A percentile compares a stretch with the other conserved stretches of the same genome.
Evolutionary conservation across 2,888 invertebrate genomes (phyloP).

Genomic region (Drosophila mettleri): DNA sequence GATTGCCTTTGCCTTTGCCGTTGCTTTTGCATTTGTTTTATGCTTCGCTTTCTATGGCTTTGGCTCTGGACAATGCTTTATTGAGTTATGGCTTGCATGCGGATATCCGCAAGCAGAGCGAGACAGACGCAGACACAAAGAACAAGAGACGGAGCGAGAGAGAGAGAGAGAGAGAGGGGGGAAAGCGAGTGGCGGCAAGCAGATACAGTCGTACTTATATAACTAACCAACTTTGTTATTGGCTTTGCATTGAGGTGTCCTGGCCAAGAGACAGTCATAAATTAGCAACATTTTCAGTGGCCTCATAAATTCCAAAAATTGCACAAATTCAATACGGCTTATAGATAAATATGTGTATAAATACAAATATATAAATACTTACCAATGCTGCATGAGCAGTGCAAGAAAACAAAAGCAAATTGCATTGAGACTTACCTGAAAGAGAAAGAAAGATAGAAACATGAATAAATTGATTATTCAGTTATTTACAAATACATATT

Average conservation of each 20-base stretch:
- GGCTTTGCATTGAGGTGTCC: slow-evolving; percentile 68
- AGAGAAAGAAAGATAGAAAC: slow-evolving; percentile 32
- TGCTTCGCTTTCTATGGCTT: slow-evolving; percentile 42
- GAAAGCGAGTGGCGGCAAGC: neutral
- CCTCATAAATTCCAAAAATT: slow-evolving; percentile 58
- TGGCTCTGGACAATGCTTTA: slow-evolving; percentile 74
- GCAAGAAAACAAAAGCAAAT: slow-evolving; percentile 22
- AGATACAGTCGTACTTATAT: slow-evolving; percentile 56
- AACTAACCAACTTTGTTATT: slow-evolving; percentile 61
- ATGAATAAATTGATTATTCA: slow-evolving; percentile 32
- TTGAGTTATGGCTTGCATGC: slow-evolving; percentile 81
- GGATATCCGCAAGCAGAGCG: slow-evolving; percentile 70
- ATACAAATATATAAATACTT: slow-evolving; percentile 52
- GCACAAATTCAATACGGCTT: slow-evolving; percentile 12
- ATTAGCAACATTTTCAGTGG: slow-evolving; percentile 72
- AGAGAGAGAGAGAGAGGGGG: neutral
- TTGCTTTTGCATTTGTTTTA: slow-evolving; percentile 41
- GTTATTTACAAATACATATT: slow-evolving; percentile 23
- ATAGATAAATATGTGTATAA: slow-evolving; percentile 21
- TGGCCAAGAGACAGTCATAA: slow-evolving; percentile 59
- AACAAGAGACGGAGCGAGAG: slow-evolving; percentile 9
- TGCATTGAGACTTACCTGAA: slow-evolving; percentile 66
- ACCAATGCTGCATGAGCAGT: slow-evolving; percentile 33
- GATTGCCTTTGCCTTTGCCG: slow-evolving; percentile 35
- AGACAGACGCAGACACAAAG: slow-evolving; percentile 26